Percentiles rank a stretch among this genome's conserved stretches.
Evolutionary conservation across 2,888 invertebrate species (phyloP).

Genomic region (Therioaphis trifolii): DNA sequence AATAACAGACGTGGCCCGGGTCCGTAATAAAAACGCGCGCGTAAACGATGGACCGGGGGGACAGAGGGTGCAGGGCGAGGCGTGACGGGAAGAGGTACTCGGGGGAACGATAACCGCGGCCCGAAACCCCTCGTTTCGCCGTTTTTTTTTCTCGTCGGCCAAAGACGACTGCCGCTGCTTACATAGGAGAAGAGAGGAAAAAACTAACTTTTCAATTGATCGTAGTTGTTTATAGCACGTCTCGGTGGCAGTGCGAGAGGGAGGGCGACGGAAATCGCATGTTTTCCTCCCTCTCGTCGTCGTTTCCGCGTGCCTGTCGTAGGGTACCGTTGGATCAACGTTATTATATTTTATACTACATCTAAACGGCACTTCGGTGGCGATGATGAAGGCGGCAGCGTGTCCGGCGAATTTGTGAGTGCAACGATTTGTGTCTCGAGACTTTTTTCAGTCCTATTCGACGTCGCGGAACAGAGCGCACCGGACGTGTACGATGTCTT

Average conservation of each 20-base stretch:
- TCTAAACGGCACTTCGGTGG: too few species aligned
- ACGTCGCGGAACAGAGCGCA: too few species aligned
- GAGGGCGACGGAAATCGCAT: neutral
- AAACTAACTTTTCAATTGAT: constrained; percentile 60
- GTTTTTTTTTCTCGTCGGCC: neutral
- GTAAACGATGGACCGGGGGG: neutral
- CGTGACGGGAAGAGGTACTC: constrained; percentile 9
- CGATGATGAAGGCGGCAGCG: too few species aligned
- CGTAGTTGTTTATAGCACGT: constrained; percentile 60
- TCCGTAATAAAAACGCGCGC: constrained; percentile 58
- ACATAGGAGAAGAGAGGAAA: neutral
- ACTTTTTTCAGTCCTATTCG: too few species aligned
- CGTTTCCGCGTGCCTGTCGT: neutral
- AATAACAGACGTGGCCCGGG: constrained; percentile 61
- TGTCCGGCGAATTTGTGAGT: too few species aligned
- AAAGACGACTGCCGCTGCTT: neutral
- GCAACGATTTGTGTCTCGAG: too few species aligned
- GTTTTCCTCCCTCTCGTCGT: neutral
- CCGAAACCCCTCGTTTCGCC: neutral
- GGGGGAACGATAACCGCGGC: constrained; percentile 53
- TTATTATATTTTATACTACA: constrained; percentile 40
- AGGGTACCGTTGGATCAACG: constrained; percentile 43
- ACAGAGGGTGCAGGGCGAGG: neutral
- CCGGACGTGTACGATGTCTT: too few species aligned
- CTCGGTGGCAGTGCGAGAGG: neutral